phyloP scores from a whole-genome alignment of 2,113 vertebrate genomes.

The Dipodomys ordii region DNA sequence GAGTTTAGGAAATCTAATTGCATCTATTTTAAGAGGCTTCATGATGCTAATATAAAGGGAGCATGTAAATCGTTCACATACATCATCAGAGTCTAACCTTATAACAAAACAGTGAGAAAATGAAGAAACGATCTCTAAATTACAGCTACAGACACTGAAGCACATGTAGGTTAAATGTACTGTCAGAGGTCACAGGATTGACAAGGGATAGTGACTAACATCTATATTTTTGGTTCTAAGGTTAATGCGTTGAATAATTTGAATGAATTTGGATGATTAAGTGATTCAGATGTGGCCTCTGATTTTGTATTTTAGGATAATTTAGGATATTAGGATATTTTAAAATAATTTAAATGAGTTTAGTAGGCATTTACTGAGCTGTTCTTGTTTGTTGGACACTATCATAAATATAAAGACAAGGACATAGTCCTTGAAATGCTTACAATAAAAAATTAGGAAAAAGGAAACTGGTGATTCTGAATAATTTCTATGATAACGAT shows the following conservation, averaged over 20 bases:
- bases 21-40: not conserved
- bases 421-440: not conserved
- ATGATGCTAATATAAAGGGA: not conserved
- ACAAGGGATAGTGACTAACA: not conserved
- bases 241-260: too few relatives aligned
- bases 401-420: not conserved
- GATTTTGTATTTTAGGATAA: not conserved
- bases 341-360: not conserved
- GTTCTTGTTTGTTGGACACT: not conserved
- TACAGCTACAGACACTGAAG: not conserved
- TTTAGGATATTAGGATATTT: not conserved
- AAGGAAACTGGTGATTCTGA: not conserved
- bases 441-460: not conserved
- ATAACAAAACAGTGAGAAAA: not conserved
- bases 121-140: not conserved
- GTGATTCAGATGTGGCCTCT: not conserved
- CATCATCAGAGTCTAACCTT: not conserved
- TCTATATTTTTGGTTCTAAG: not conserved
- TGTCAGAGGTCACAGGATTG: not conserved
- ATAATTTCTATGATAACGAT: not conserved
- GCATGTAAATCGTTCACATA: not conserved
- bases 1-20: not conserved
- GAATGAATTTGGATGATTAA: not conserved
- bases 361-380: not conserved
- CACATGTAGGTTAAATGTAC: not conserved